These are phyloP conservation scores for Manis pentadactyla DNA, from an alignment of 2,797 vertebrate species.

Conservation along the genomic window DNA sequence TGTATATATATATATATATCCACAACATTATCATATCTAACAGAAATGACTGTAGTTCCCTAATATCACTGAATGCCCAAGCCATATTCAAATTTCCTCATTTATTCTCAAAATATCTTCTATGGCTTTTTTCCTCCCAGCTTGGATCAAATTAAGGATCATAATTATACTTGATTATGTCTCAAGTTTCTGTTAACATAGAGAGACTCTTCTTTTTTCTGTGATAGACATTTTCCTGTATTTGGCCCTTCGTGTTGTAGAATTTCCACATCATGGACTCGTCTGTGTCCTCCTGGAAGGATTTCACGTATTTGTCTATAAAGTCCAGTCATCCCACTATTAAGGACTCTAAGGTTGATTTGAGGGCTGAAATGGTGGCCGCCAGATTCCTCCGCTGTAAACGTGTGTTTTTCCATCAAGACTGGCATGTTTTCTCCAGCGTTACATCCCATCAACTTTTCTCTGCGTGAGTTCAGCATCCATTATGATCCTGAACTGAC, in stretches of 20 bases:
- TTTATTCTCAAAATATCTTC: neutral
- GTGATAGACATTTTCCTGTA: neutral
- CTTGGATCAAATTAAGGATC: neutral
- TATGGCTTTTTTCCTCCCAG: neutral
- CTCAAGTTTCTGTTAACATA: neutral
- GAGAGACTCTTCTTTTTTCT: neutral
- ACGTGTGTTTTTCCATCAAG: neutral
- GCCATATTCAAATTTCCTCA: neutral
- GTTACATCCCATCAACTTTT: too few species aligned
- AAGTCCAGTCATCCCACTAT: neutral
- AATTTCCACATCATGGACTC: neutral
- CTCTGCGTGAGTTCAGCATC: too few species aligned
- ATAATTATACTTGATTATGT: too few species aligned
- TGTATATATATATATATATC: too few species aligned
- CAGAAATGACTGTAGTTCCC: neutral
- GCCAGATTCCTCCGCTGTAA: neutral
- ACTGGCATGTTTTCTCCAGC: neutral
- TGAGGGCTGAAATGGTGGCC: too few species aligned
- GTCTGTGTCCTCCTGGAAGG: neutral
- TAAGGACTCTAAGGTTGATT: neutral
- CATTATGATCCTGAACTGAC: neutral
- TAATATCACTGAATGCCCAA: neutral
- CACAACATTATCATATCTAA: too few species aligned
- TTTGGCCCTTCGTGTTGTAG: neutral
- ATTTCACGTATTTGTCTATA: accelerated